Evolutionary conservation across 2,888 invertebrate species (phyloP).

Genomic region (Cataglyphis rosenhaueri): DNA sequence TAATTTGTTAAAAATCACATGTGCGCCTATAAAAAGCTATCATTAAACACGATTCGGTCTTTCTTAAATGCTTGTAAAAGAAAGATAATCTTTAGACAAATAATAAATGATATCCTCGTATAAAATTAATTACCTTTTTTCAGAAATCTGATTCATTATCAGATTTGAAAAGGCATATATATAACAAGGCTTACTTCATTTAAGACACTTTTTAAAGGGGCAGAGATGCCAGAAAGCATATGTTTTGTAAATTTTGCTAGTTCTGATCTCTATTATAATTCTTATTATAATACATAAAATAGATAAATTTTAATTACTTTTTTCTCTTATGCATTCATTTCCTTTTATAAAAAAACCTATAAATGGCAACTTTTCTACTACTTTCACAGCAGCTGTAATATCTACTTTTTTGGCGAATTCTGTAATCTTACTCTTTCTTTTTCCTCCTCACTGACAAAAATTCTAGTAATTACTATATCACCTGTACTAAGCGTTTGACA

Average conservation of each 20-base stretch:
- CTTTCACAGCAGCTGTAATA: slow-evolving; percentile 62
- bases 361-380: slow-evolving; percentile 73
- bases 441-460: slow-evolving; percentile 88
- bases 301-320: slow-evolving; percentile 63
- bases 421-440: slow-evolving; percentile 87
- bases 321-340: slow-evolving; percentile 43
- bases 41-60: slow-evolving; percentile 64
- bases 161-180: slow-evolving; percentile 66
- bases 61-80: slow-evolving; percentile 69
- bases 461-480: slow-evolving; percentile 96
- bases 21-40: slow-evolving; percentile 49
- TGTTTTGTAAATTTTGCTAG: slow-evolving; percentile 19
- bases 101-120: slow-evolving; percentile 47
- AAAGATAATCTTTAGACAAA: slow-evolving; percentile 66
- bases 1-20: slow-evolving; percentile 50
- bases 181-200: slow-evolving; percentile 35
- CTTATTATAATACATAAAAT: slow-evolving; percentile 65
- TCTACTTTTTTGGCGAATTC: slow-evolving; percentile 86
- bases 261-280: slow-evolving; percentile 41
- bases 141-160: slow-evolving; percentile 66
- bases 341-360: slow-evolving; percentile 68
- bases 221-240: slow-evolving; percentile 39
- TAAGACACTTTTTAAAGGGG: slow-evolving; percentile 51
- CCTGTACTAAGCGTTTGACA: slow-evolving; percentile 96
- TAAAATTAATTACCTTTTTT: slow-evolving; percentile 57